Conservation (phyloP, 1,140 invertebrate species). For the Calosoma granatense region DNA sequence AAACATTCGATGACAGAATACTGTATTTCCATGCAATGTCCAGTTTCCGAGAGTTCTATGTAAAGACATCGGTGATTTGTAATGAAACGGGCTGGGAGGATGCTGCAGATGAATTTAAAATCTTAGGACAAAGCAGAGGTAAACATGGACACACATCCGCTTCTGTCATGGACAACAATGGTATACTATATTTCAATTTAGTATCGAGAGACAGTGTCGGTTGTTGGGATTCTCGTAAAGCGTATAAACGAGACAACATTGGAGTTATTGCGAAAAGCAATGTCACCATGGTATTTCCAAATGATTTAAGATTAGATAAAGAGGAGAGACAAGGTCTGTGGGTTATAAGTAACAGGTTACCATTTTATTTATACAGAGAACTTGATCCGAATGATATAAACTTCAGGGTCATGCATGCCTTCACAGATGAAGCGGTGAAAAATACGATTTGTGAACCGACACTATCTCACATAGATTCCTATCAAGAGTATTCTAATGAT, state of each 20-base stretch:
- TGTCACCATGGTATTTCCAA: conserved; percentile 59
- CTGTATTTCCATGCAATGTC: conserved; percentile 73
- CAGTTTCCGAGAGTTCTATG: conserved; percentile 62
- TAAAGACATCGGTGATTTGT: conserved; percentile 50
- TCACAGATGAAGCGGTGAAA: conserved; percentile 45
- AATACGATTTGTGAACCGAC: conserved; percentile 59
- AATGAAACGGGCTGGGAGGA: conserved; percentile 44
- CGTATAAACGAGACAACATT: conserved; percentile 50
- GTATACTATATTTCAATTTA: conserved; percentile 69
- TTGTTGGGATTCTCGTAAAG: conserved; percentile 68
- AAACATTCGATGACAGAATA: conserved; percentile 41
- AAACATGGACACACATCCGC: conserved; percentile 57
- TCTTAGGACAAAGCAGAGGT: conserved; percentile 51
- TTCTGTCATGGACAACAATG: conserved; percentile 55
- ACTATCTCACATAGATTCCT: not conserved
- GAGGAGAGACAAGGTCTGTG: conserved; percentile 57
- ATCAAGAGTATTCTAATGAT: conserved; percentile 11
- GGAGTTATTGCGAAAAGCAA: conserved; percentile 48
- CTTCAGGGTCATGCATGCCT: conserved; percentile 56
- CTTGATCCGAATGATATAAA: conserved; percentile 56
- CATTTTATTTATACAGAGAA: conserved; percentile 58
- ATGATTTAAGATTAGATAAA: conserved; percentile 65
- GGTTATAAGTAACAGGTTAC: conserved; percentile 62
- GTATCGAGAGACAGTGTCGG: conserved; percentile 60
- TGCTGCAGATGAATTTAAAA: conserved; percentile 46